phyloP scores from a whole-genome alignment of 2,888 invertebrate species.

The Lycaena phlaeas region DNA sequence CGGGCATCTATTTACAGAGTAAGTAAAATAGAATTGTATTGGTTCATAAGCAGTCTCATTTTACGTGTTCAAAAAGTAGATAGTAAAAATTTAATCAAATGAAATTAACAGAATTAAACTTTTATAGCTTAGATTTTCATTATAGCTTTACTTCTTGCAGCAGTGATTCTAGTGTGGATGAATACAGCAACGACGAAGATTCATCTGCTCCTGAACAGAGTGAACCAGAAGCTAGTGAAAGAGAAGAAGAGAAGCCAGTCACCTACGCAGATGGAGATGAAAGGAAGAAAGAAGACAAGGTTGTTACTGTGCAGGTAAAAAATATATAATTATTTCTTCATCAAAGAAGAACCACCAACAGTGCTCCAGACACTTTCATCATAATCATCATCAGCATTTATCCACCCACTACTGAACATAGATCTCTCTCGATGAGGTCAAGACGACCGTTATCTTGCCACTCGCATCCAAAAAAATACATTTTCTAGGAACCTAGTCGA shows the following conservation, averaged over 20 bases:
- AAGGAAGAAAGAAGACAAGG: constrained; percentile 42
- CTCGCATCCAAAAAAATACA: too few species aligned
- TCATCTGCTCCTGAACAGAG: constrained; percentile 56
- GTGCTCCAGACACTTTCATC: too few species aligned
- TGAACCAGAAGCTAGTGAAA: constrained; percentile 34
- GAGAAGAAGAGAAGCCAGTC: constrained; percentile 32
- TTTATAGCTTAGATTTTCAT: too few species aligned
- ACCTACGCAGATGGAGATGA: constrained; percentile 41
- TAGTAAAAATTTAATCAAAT: background rate
- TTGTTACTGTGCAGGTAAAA: constrained; percentile 53
- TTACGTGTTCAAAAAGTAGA: background rate
- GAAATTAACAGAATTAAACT: too few species aligned
- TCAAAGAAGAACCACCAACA: too few species aligned
- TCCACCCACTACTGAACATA: too few species aligned
- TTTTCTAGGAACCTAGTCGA: constrained; percentile 44
- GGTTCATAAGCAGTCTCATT: too few species aligned
- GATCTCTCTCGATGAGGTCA: too few species aligned
- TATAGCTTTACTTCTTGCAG: too few species aligned
- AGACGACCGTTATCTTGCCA: too few species aligned
- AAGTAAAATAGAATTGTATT: constrained; percentile 26
- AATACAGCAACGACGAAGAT: constrained; percentile 50
- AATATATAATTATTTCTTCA: too few species aligned
- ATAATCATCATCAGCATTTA: too few species aligned
- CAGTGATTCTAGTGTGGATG: constrained; percentile 59
- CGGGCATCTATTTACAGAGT: constrained; percentile 84